phyloP scores from a whole-genome alignment of 2,113 vertebrate species.

The Labrus mixtus region DNA sequence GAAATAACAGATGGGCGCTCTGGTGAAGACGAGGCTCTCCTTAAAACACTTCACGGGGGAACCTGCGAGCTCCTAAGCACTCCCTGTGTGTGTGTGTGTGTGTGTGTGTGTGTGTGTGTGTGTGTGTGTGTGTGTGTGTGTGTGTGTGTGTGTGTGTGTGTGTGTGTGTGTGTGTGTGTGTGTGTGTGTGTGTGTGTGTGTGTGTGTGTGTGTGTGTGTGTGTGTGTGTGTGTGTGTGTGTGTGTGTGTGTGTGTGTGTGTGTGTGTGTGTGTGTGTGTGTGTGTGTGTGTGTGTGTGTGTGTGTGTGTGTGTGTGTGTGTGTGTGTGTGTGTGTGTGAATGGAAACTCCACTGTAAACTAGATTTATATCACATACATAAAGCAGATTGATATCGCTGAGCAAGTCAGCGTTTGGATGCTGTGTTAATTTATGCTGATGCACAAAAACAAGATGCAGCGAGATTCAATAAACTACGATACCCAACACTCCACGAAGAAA shows the following conservation, averaged over 20 bases:
- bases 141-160: constrained; percentile 9
- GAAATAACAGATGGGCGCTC: constrained; percentile 61
- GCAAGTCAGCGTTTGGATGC: constrained; percentile 45
- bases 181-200: constrained; percentile 9
- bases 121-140: background rate
- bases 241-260: background rate
- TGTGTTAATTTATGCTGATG: constrained; percentile 49
- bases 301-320: background rate
- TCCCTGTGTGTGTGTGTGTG: background rate
- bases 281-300: background rate
- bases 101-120: constrained; percentile 9
- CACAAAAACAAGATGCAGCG: constrained; percentile 20
- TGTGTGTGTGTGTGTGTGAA: constrained; percentile 19
- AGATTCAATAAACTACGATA: background rate
- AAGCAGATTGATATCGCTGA: constrained; percentile 54
- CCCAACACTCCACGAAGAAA: background rate
- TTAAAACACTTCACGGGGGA: constrained; percentile 38
- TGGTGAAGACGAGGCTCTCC: constrained; percentile 42
- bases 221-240: constrained; percentile 9
- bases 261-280: constrained; percentile 9
- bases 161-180: background rate
- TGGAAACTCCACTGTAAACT: constrained; percentile 35
- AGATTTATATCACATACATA: constrained; percentile 63
- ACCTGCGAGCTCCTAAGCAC: constrained; percentile 6
- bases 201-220: background rate